Conservation (phyloP, 2,797 vertebrate genomes). For the Darevskia nairensis region DNA sequence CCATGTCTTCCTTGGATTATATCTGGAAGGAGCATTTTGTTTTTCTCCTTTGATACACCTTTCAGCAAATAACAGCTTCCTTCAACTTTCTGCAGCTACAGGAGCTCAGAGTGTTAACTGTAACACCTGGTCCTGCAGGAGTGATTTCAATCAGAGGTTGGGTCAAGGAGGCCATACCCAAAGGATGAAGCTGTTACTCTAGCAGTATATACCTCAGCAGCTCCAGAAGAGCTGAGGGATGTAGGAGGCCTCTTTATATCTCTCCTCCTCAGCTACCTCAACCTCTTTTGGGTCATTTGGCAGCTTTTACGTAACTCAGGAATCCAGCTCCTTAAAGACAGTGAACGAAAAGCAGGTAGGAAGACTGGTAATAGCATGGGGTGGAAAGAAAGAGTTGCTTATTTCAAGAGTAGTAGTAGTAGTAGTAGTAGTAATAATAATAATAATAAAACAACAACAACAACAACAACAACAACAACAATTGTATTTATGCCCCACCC, state of each 20-base stretch:
- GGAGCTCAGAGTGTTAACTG: neutral
- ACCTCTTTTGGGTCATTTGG: no score
- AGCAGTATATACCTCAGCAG: neutral
- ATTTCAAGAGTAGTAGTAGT: neutral
- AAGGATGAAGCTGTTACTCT: neutral
- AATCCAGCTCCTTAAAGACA: neutral
- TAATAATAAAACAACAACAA: no score
- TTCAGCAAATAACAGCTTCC: neutral
- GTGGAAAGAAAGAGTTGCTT: neutral
- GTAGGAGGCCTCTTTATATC: neutral
- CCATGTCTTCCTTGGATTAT: neutral
- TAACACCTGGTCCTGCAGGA: neutral
- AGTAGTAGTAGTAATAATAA: no score
- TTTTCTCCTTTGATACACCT: neutral
- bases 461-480: no score
- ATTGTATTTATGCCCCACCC: no score
- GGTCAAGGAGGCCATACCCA: neutral
- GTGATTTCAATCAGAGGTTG: neutral
- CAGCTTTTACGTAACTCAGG: neutral
- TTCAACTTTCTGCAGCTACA: neutral
- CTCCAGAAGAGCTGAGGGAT: neutral
- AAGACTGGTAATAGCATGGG: neutral
- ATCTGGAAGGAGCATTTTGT: neutral
- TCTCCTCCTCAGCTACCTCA: neutral
- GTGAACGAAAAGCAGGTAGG: neutral